Conservation (phyloP, 2,113 vertebrate species). For the Kryptolebias marmoratus region DNA sequence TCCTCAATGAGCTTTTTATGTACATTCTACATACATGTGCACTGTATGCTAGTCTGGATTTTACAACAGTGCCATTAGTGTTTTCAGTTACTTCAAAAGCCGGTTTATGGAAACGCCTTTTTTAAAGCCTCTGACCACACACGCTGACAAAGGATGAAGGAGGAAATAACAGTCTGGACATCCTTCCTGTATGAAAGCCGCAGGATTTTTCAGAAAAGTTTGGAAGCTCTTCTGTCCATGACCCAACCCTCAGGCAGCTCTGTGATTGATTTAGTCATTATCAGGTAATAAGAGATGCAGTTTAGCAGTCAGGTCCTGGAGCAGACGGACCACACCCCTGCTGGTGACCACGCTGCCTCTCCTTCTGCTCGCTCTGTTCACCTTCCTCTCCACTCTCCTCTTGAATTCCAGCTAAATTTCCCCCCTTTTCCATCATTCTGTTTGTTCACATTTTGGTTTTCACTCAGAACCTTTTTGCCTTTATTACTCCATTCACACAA, state of each 20-base stretch:
- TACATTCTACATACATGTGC: slow-evolving; percentile 31
- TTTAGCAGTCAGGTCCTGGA: slow-evolving; percentile 39
- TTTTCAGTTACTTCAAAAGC: background rate
- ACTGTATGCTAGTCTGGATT: background rate
- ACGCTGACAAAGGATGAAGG: background rate
- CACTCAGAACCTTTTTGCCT: background rate
- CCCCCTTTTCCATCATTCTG: background rate
- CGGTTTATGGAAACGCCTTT: background rate
- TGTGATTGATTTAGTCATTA: slow-evolving; percentile 50
- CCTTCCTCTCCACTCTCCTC: background rate
- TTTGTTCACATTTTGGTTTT: background rate
- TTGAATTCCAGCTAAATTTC: background rate
- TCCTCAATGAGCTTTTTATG: slow-evolving; percentile 2
- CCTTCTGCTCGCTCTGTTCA: background rate
- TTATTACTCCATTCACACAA: background rate
- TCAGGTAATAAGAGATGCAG: slow-evolving; percentile 30
- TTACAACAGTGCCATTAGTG: background rate
- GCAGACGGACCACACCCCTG: slow-evolving; percentile 51
- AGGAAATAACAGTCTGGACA: background rate
- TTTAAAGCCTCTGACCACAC: background rate
- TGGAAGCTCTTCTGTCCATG: slow-evolving; percentile 1
- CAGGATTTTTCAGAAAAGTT: slow-evolving; percentile 20
- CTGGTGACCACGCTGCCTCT: slow-evolving; percentile 9
- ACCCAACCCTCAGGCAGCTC: slow-evolving; percentile 6
- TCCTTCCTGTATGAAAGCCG: background rate